These are phyloP conservation scores for Seira ritae DNA, from an alignment of 2,888 invertebrate genomes.

Conservation along the genomic window DNA sequence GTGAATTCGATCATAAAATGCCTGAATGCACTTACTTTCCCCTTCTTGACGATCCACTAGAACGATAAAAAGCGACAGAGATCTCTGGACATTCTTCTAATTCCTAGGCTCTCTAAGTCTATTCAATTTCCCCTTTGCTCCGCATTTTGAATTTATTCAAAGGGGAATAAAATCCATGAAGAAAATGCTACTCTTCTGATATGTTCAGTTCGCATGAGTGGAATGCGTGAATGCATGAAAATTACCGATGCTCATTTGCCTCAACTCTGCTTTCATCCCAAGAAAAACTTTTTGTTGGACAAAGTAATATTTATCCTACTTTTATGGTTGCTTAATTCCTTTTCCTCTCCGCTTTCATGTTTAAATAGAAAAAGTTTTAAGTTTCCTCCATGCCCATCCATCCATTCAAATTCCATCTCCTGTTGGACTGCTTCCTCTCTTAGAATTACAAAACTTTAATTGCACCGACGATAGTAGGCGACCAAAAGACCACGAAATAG, in stretches of 20 bases:
- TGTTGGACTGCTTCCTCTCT: background rate
- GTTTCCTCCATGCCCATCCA: too few species aligned
- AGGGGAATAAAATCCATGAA: background rate
- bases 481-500: background rate
- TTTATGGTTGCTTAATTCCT: constrained; percentile 38
- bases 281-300: background rate
- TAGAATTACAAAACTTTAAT: constrained; percentile 5
- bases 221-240: constrained; percentile 11
- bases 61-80: too few species aligned
- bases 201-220: constrained; percentile 9
- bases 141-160: background rate
- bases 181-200: background rate
- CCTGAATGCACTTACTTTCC: background rate
- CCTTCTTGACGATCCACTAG: background rate
- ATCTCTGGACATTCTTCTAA: too few species aligned
- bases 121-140: background rate
- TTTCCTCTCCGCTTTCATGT: background rate
- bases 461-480: background rate
- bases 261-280: background rate
- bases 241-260: background rate
- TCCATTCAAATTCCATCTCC: background rate
- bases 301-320: constrained; percentile 6
- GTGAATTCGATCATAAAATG: background rate
- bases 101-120: too few species aligned
- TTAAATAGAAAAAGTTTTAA: too few species aligned